Percentiles rank a stretch among this genome's conserved stretches.
Evolutionary conservation across 1,140 invertebrate genomes (phyloP).

Genomic region (Drosophila sproati): DNA sequence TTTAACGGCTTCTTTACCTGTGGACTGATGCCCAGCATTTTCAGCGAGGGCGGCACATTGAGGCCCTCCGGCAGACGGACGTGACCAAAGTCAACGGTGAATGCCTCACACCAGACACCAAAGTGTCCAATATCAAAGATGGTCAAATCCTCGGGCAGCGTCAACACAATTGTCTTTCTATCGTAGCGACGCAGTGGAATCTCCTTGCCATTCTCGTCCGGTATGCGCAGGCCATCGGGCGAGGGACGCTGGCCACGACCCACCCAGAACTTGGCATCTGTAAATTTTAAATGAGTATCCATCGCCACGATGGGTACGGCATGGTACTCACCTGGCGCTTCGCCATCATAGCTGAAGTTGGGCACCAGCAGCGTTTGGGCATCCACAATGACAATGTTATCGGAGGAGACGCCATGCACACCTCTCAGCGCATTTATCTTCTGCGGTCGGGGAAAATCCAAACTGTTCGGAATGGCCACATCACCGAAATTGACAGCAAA

Average conservation of each 20-base stretch:
- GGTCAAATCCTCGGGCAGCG: constrained; percentile 91
- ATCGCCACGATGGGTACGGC: not conserved
- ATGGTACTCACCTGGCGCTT: constrained; percentile 90
- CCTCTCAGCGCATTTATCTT: constrained; percentile 91
- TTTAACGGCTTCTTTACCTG: constrained; percentile 89
- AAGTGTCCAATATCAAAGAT: constrained; percentile 94
- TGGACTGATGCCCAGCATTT: constrained; percentile 96
- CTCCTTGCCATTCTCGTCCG: constrained; percentile 95
- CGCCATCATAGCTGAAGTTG: constrained; percentile 94
- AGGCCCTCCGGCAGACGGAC: constrained; percentile 89
- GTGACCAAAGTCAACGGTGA: constrained; percentile 95
- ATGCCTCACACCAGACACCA: constrained; percentile 95
- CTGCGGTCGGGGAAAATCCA: constrained; percentile 93
- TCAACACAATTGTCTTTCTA: constrained; percentile 93
- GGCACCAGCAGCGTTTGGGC: constrained; percentile 95
- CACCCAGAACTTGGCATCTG: constrained; percentile 96
- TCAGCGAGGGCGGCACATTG: constrained; percentile 95
- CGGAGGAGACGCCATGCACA: constrained; percentile 93
- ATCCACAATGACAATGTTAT: constrained; percentile 94
- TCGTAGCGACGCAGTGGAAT: constrained; percentile 91
- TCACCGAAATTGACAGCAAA: constrained; percentile 96
- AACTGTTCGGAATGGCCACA: constrained; percentile 90
- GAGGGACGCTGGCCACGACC: constrained; percentile 91
- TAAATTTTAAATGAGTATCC: constrained; percentile 7
- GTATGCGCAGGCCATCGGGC: constrained; percentile 91